These are phyloP conservation scores for Chaenocephalus aceratus DNA, from an alignment of 2,113 vertebrate genomes.

Conservation along the genomic window DNA sequence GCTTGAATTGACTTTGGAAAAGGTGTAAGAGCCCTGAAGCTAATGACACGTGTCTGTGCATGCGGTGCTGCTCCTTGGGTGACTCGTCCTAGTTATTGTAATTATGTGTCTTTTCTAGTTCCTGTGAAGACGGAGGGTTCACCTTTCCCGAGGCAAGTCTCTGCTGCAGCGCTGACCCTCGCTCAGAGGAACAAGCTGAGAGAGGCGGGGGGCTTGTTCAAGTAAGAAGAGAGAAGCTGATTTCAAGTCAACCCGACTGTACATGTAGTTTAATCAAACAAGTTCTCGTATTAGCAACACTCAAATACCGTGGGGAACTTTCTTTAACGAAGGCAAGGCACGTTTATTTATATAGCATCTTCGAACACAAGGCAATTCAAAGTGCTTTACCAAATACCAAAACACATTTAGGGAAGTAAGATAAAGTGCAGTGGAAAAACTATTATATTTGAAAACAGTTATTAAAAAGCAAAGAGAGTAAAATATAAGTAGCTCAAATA, in stretches of 20 bases:
- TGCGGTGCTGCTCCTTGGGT: neutral
- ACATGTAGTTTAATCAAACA: neutral
- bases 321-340: neutral
- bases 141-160: constrained; percentile 86
- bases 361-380: too few relatives aligned
- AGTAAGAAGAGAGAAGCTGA: constrained; percentile 82
- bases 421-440: too few relatives aligned
- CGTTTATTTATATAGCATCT: too few relatives aligned
- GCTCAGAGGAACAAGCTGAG: constrained; percentile 93
- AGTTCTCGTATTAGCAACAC: neutral
- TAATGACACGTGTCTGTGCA: neutral
- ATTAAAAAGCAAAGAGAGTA: too few relatives aligned
- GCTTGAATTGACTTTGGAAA: too few relatives aligned
- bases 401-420: too few relatives aligned
- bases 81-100: neutral
- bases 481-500: too few relatives aligned
- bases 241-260: neutral
- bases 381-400: too few relatives aligned
- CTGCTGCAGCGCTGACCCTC: constrained; percentile 84
- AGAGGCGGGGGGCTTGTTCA: constrained; percentile 93
- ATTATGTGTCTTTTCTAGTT: constrained; percentile 77
- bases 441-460: too few relatives aligned
- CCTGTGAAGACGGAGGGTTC: constrained; percentile 87
- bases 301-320: neutral
- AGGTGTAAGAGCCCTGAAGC: too few relatives aligned